A percentile compares a stretch with the other conserved stretches of the same genome.
phyloP scores from a whole-genome alignment of 2,113 vertebrate genomes.

The Hippocampus barbouri region DNA sequence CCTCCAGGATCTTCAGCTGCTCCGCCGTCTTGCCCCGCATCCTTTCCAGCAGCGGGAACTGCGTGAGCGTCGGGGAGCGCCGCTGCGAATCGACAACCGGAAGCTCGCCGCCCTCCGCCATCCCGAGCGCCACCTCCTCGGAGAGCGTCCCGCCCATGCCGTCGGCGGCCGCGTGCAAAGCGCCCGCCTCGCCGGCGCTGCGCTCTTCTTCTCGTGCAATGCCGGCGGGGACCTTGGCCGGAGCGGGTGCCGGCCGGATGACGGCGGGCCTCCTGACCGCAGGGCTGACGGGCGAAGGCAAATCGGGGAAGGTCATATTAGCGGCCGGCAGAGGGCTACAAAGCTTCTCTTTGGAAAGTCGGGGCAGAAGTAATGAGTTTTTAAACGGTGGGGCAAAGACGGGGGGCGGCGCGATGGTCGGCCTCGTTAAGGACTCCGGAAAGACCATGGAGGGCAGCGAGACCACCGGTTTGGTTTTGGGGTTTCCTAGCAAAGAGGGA shows the following conservation, averaged over 20 bases:
- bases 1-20: slow-evolving; percentile 84
- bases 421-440: slow-evolving; percentile 58
- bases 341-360: slow-evolving; percentile 57
- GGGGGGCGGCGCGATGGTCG: slow-evolving; percentile 44
- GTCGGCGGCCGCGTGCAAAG: slow-evolving; percentile 75
- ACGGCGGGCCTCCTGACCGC: slow-evolving; percentile 68
- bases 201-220: slow-evolving; percentile 73
- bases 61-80: slow-evolving; percentile 68
- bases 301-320: slow-evolving; percentile 50
- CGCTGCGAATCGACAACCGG: slow-evolving; percentile 68
- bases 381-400: slow-evolving; percentile 54
- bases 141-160: slow-evolving; percentile 79
- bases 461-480: slow-evolving; percentile 55
- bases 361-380: slow-evolving; percentile 42
- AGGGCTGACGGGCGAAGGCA: slow-evolving; percentile 39
- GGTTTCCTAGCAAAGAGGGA: slow-evolving; percentile 26
- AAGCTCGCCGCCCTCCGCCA: slow-evolving; percentile 63
- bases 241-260: slow-evolving; percentile 68
- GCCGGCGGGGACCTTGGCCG: slow-evolving; percentile 38
- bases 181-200: slow-evolving; percentile 76
- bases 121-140: too few relatives aligned
- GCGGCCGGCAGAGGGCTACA: slow-evolving; percentile 33
- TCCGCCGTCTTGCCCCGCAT: slow-evolving; percentile 84
- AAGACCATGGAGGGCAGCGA: slow-evolving; percentile 59
- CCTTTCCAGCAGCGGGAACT: slow-evolving; percentile 80